Percentiles rank a stretch among this genome's conserved stretches.
Evolutionary conservation across 2,113 vertebrate genomes (phyloP).

Genomic region (Acanthisitta chloris): DNA sequence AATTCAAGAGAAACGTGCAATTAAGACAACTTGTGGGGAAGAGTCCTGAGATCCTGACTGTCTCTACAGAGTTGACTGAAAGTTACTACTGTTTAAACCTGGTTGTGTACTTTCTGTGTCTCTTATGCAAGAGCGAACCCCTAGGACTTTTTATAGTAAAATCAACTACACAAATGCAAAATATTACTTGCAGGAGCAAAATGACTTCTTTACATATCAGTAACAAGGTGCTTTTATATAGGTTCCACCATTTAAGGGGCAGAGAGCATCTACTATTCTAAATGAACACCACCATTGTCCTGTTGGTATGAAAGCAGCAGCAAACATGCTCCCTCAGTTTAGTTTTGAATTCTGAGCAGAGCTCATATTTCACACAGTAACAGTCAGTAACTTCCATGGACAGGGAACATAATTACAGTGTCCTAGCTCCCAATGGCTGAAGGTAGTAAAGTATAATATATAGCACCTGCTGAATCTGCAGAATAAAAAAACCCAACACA

Average conservation of each 20-base stretch:
- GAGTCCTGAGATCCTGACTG: neutral
- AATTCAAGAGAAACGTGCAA: neutral
- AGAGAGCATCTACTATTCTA: constrained; percentile 24
- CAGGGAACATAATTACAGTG: constrained; percentile 41
- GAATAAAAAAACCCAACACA: neutral
- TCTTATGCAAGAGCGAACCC: neutral
- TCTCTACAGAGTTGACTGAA: neutral
- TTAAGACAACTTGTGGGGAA: neutral
- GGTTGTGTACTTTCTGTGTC: neutral
- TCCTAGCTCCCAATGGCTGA: constrained; percentile 41
- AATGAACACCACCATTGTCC: constrained; percentile 59
- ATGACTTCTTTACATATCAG: neutral
- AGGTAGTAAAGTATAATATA: constrained; percentile 58
- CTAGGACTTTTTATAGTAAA: neutral
- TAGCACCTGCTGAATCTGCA: constrained; percentile 57
- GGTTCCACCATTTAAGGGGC: neutral
- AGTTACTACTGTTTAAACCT: neutral
- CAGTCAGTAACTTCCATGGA: constrained; percentile 48
- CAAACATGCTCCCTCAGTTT: constrained; percentile 37
- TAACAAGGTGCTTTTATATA: constrained; percentile 30
- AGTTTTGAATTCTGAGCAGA: constrained; percentile 57
- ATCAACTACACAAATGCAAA: neutral
- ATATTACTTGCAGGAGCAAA: neutral
- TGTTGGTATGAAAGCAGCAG: constrained; percentile 34
- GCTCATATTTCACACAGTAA: constrained; percentile 28